Base-by-base conservation (phyloP, 2,113 vertebrate genomes). In the Gymnocephalus cernua region DNA sequence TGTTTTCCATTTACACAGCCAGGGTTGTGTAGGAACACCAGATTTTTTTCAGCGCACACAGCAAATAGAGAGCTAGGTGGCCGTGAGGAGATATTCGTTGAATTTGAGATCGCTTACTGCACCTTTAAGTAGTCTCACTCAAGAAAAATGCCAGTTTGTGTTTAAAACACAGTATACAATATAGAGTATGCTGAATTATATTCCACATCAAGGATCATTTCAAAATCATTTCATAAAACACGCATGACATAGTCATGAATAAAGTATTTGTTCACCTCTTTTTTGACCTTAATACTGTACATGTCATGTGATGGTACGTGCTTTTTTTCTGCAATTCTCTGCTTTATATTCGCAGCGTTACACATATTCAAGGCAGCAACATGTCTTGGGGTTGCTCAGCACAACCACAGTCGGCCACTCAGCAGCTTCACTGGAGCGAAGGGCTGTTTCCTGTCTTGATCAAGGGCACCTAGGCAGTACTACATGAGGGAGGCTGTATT, bases 391-490 rank as follows among this genome's bases (percentile, higher is more conserved):
- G 65, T 75, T 66, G 7, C 67, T 44, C 6, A 32, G 27, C 19
- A 10, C 54, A 64, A n/a, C 54, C 25, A 12, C 64, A 35, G 64
- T 65, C 32, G 4, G 18, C 61, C 66, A 32, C 72, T 72, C 29
- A 21, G 61, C 68, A 47, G 67, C 76, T 80, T 23, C 19, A 44
- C 27, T 63, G 74, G 63, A 83, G 79, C 63, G 0, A 15, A 74
- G 35, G 62, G 47, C 62, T 48, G 51, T 54, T 80, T 80, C 25
- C 25, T 54, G 70, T 76, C 66, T 81, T 67, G 74, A 88, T 79
- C 86, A 90, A 85, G 86, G 86, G 62, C 81, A 79, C 75, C 79
- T 77, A 53, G 84, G 71, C 29, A 53, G 38, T 18, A 35, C 56
- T 18, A 35, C 56, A 62, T 13, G 14, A 32, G 32, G 57, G 56